These are phyloP conservation scores for Indri indri DNA, from an alignment of 2,113 vertebrate genomes.

Conservation along the genomic window DNA sequence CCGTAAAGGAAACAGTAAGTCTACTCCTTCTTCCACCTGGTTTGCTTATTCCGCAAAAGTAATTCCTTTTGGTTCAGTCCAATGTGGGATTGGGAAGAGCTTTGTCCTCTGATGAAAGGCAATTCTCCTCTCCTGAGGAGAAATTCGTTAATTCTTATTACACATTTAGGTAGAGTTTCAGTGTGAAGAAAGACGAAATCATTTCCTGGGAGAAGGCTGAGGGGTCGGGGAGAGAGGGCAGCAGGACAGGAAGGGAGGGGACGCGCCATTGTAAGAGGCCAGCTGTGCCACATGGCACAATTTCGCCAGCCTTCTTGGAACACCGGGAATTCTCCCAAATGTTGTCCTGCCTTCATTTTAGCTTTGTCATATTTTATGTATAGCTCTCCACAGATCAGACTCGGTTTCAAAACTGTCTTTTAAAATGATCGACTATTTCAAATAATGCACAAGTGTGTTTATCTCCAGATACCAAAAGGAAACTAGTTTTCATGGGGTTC, in stretches of 20 bases:
- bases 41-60: background rate
- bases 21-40: background rate
- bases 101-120: background rate
- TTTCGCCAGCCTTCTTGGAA: background rate
- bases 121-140: background rate
- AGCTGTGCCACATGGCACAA: accelerated
- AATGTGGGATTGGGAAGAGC: background rate
- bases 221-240: background rate
- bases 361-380: background rate
- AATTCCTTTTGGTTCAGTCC: background rate
- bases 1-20: background rate
- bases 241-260: background rate
- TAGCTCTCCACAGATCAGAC: background rate
- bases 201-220: background rate
- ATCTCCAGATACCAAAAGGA: background rate
- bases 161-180: background rate
- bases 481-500: background rate
- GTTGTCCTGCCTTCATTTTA: background rate
- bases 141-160: background rate
- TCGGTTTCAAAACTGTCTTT: background rate
- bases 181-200: background rate
- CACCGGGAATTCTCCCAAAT: background rate
- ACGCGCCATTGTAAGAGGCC: background rate
- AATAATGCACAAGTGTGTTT: background rate
- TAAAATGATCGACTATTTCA: constrained; percentile 9